These are phyloP conservation scores for Pterobdella sp. DNA, from an alignment of 2,888 invertebrate species.

Conservation along the genomic window DNA sequence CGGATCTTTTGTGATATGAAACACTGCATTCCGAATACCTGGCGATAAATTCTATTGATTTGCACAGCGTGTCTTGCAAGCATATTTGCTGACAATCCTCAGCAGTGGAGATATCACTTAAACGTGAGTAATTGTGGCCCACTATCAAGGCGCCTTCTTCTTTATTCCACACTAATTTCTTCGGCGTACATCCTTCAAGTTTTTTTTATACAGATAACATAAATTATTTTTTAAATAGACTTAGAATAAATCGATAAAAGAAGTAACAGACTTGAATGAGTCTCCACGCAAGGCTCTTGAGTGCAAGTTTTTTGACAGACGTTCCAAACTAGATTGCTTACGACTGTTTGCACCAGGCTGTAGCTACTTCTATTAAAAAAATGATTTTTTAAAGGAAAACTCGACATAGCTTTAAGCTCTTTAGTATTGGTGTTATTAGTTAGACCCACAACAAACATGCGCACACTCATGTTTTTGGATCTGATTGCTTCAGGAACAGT, in stretches of 20 bases:
- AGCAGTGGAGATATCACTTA: conserved; percentile 23
- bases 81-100: conserved; percentile 28
- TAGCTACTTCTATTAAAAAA: conserved; percentile 27
- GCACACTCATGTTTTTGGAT: conserved; percentile 15
- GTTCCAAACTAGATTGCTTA: conserved; percentile 32
- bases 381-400: conserved; percentile 27
- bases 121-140: conserved; percentile 31
- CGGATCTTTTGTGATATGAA: conserved; percentile 20
- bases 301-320: conserved; percentile 25
- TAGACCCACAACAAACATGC: conserved; percentile 30
- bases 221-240: background rate
- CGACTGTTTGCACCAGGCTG: conserved; percentile 23
- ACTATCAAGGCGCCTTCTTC: conserved; percentile 18
- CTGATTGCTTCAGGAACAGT: conserved; percentile 18
- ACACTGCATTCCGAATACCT: conserved; percentile 27
- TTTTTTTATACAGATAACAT: background rate
- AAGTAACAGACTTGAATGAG: background rate
- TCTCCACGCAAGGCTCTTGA: conserved; percentile 1
- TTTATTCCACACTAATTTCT: background rate
- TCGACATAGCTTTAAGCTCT: conserved; percentile 28
- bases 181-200: background rate
- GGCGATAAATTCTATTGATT: conserved; percentile 28
- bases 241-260: too few relatives aligned
- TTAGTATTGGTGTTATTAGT: conserved; percentile 15
- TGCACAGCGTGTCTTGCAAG: conserved; percentile 29